Conservation (phyloP, 2,113 vertebrate genomes). For the Lepidothrix coronata region DNA sequence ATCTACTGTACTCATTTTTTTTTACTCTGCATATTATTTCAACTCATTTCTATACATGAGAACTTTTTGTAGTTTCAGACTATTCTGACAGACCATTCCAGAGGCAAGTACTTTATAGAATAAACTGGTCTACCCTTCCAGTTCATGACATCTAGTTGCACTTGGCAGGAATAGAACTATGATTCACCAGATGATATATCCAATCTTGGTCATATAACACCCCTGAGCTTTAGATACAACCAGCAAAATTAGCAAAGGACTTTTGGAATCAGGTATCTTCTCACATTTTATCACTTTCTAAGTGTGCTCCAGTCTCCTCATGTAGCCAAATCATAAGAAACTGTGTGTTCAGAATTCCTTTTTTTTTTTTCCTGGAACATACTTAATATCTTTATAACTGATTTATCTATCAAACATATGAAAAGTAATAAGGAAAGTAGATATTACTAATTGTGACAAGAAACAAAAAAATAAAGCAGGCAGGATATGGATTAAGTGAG, state of each 20-base stretch:
- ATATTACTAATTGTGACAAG: neutral
- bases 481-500: neutral
- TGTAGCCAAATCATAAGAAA: neutral
- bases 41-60: neutral
- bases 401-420: neutral
- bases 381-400: neutral
- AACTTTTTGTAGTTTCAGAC: neutral
- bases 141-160: neutral
- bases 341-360: neutral
- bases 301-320: neutral
- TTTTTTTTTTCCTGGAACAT: neutral
- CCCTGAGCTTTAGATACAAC: neutral
- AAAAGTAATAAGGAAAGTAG: neutral
- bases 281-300: neutral
- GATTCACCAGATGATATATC: neutral
- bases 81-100: neutral
- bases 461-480: neutral
- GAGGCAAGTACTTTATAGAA: neutral
- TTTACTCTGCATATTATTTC: neutral
- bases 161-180: neutral
- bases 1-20: neutral
- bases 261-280: neutral
- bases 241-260: neutral
- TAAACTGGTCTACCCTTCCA: neutral
- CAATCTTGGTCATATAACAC: neutral